Evolutionary conservation across 2,797 vertebrate species (phyloP).

Genomic region (Lacerta bilineata): DNA sequence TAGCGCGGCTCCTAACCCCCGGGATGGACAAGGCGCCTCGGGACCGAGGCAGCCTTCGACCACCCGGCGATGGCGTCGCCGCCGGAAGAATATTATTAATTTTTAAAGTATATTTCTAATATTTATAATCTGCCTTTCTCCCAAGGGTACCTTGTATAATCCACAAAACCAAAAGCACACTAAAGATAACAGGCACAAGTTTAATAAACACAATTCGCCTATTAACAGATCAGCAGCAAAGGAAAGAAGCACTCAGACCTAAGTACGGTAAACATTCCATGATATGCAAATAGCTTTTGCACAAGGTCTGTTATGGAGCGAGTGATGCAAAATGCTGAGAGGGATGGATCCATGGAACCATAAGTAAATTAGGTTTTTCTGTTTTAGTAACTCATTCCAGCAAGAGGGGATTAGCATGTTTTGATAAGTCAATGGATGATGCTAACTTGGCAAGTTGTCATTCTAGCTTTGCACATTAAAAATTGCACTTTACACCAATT

Average conservation of each 20-base stretch:
- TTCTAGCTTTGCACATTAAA: constrained; percentile 11
- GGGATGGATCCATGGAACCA: neutral
- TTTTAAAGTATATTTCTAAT: neutral
- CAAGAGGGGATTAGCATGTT: neutral
- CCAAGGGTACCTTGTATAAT: neutral
- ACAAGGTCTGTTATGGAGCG: neutral
- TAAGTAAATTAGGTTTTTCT: neutral
- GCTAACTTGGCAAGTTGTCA: constrained; percentile 10
- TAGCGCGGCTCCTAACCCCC: too few species aligned
- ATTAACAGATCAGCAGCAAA: neutral
- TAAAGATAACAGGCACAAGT: neutral
- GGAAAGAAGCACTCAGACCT: neutral
- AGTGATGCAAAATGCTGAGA: neutral
- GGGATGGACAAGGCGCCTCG: too few species aligned
- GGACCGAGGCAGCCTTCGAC: too few species aligned
- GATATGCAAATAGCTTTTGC: neutral
- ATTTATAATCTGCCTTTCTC: neutral
- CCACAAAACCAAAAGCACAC: constrained; percentile 5
- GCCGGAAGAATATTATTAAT: neutral
- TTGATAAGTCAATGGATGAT: neutral
- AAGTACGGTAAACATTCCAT: neutral
- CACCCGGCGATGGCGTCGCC: too few species aligned
- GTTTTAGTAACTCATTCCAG: neutral
- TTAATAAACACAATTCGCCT: neutral
- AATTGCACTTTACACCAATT: constrained; percentile 25